These are phyloP conservation scores for Pachydiplax longipennis DNA, from an alignment of 2,888 invertebrate genomes.

Conservation along the genomic window DNA sequence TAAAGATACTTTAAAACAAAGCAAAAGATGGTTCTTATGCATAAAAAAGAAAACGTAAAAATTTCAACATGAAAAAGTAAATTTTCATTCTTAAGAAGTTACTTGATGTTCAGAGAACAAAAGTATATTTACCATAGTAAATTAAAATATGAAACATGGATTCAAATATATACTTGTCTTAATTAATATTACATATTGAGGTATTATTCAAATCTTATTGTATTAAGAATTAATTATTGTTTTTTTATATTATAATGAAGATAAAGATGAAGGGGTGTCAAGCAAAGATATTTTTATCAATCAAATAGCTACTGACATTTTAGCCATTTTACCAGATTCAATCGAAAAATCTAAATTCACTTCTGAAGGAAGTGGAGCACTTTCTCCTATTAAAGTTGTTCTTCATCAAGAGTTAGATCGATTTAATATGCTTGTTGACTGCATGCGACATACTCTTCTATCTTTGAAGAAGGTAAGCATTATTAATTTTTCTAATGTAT, in stretches of 20 bases:
- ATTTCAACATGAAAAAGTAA: too few relatives aligned
- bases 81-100: too few relatives aligned
- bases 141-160: too few relatives aligned
- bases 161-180: too few relatives aligned
- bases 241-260: slow-evolving; percentile 59
- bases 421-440: slow-evolving; percentile 78
- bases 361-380: neutral
- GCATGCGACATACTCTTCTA: slow-evolving; percentile 74
- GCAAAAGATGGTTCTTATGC: too few relatives aligned
- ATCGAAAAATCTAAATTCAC: slow-evolving; percentile 18
- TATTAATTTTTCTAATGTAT: too few relatives aligned
- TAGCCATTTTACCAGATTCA: slow-evolving; percentile 56
- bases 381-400: slow-evolving; percentile 60
- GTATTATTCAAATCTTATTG: too few relatives aligned
- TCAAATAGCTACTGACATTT: slow-evolving; percentile 77
- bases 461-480: slow-evolving; percentile 70
- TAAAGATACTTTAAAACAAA: too few relatives aligned
- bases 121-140: too few relatives aligned
- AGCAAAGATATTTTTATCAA: slow-evolving; percentile 89
- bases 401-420: slow-evolving; percentile 75
- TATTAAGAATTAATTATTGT: neutral
- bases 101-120: too few relatives aligned
- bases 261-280: slow-evolving; percentile 72
- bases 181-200: too few relatives aligned
- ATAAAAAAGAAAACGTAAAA: too few relatives aligned